Percentiles rank a stretch among this genome's conserved stretches.
Conservation (phyloP, 2,113 vertebrate species). For the Brachyistius frenatus region DNA sequence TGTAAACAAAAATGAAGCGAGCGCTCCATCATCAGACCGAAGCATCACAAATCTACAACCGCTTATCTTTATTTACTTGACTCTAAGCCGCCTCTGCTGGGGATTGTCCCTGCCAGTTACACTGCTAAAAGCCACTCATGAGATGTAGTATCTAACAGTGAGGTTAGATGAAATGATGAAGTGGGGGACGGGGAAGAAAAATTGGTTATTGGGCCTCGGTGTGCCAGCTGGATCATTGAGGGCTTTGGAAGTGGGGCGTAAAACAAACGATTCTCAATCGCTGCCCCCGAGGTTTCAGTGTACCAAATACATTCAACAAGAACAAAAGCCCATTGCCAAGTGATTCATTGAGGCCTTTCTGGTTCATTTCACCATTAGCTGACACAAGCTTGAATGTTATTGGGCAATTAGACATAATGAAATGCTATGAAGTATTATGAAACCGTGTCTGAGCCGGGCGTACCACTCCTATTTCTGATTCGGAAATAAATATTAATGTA, state of each 20-base stretch:
- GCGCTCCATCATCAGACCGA: constrained; percentile 38
- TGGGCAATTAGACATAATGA: constrained; percentile 77
- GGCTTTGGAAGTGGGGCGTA: constrained; percentile 72
- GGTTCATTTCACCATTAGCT: constrained; percentile 77
- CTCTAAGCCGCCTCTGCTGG: constrained; percentile 22
- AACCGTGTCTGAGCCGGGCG: constrained; percentile 47
- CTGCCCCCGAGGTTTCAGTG: constrained; percentile 67
- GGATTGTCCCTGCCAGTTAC: constrained; percentile 7
- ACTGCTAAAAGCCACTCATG: constrained; percentile 39
- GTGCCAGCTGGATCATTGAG: constrained; percentile 67
- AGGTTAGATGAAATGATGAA: constrained; percentile 23
- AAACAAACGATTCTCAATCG: constrained; percentile 68
- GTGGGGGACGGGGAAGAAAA: constrained; percentile 4
- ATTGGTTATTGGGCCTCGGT: constrained; percentile 40
- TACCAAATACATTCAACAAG: constrained; percentile 61
- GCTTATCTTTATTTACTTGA: constrained; percentile 62
- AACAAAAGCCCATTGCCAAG: constrained; percentile 74
- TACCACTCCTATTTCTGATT: constrained; percentile 54
- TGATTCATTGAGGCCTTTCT: constrained; percentile 71
- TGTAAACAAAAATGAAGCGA: constrained; percentile 60
- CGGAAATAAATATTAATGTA: constrained; percentile 62
- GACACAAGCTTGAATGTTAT: constrained; percentile 77
- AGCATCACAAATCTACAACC: constrained; percentile 24
- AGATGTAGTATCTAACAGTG: not conserved
- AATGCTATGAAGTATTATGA: constrained; percentile 62